These are phyloP conservation scores for Bubo bubo DNA, from an alignment of 2,113 vertebrate genomes.

Conservation along the genomic window DNA sequence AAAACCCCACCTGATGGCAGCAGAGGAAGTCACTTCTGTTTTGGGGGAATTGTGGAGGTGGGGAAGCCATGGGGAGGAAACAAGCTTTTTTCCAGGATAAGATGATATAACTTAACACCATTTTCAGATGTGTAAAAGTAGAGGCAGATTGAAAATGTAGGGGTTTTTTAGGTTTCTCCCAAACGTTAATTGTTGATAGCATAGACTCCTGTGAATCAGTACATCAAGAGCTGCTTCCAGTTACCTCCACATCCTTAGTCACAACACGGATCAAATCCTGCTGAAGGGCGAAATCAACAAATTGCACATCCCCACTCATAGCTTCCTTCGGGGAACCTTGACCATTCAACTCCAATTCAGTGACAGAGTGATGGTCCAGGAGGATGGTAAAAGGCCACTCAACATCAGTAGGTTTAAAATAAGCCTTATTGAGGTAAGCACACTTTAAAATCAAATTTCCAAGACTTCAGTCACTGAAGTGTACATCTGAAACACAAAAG, in stretches of 20 bases:
- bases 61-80: not conserved
- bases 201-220: not conserved
- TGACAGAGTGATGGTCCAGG: not conserved
- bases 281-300: not conserved
- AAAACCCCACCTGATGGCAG: not conserved
- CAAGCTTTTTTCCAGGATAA: not conserved
- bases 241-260: not conserved
- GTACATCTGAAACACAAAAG: not conserved
- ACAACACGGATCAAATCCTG: not conserved
- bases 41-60: not conserved
- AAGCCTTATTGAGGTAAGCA: not conserved
- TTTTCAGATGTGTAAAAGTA: not conserved
- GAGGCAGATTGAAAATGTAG: not conserved
- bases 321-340: not conserved
- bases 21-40: not conserved
- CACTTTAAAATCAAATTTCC: not conserved
- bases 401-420: not conserved
- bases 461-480: not conserved
- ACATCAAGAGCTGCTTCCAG: not conserved
- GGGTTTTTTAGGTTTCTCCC: not conserved
- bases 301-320: fast-evolving
- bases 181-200: not conserved
- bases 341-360: not conserved
- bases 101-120: not conserved
- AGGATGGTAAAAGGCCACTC: not conserved